phyloP scores from a whole-genome alignment of 1,140 invertebrate genomes.

The Bemisia tabaci region DNA sequence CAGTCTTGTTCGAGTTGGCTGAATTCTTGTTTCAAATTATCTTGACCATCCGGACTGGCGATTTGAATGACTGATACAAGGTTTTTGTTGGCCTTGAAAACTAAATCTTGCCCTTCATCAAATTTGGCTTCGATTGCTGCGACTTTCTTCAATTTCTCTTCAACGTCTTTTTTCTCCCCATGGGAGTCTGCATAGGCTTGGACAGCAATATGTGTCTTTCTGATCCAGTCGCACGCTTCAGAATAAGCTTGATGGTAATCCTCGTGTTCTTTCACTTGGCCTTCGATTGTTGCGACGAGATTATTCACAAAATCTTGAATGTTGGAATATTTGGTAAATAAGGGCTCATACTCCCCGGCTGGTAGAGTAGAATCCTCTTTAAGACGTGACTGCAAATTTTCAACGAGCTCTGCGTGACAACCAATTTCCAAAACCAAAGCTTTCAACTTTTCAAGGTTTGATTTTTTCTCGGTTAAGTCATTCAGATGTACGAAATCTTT shows the following conservation, averaged over 20 bases:
- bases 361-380: constrained; percentile 48
- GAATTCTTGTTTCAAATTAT: constrained; percentile 68
- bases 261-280: constrained; percentile 75
- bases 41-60: constrained; percentile 75
- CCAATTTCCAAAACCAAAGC: constrained; percentile 61
- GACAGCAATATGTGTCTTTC: constrained; percentile 62
- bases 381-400: constrained; percentile 51
- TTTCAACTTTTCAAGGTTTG: constrained; percentile 67
- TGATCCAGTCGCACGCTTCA: constrained; percentile 75
- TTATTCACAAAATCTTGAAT: constrained; percentile 35
- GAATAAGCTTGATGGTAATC: constrained; percentile 68
- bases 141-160: constrained; percentile 52
- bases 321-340: constrained; percentile 52
- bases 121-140: constrained; percentile 8
- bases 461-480: constrained; percentile 80
- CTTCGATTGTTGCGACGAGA: constrained; percentile 33
- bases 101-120: constrained; percentile 48
- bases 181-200: constrained; percentile 73
- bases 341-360: constrained; percentile 49
- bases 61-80: constrained; percentile 63
- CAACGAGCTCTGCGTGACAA: constrained; percentile 51
- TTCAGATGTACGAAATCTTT: constrained; percentile 46
- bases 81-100: constrained; percentile 57
- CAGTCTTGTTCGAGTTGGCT: constrained; percentile 72
- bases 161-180: constrained; percentile 59